These are phyloP conservation scores for Microplitis demolitor DNA, from an alignment of 1,140 invertebrate genomes.

Conservation along the genomic window DNA sequence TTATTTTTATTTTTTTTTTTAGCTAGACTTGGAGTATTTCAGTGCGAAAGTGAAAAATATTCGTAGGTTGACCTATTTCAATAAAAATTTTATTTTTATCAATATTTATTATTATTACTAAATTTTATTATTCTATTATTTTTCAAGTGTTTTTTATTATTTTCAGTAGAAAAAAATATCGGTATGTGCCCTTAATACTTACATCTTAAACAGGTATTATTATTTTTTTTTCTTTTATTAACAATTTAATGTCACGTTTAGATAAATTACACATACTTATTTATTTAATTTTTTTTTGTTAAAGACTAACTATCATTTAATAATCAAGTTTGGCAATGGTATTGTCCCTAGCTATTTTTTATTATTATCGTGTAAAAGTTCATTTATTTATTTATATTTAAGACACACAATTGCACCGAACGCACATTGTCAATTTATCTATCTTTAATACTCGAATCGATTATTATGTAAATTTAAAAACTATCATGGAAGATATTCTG, in stretches of 20 bases:
- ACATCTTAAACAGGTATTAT: background rate
- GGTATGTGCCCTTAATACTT: conserved; percentile 4
- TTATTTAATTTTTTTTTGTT: conserved; percentile 21
- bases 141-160: background rate
- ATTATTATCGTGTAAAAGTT: conserved; percentile 42
- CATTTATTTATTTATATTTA: conserved; percentile 32
- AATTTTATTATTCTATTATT: background rate
- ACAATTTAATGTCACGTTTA: background rate
- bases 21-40: background rate
- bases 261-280: background rate
- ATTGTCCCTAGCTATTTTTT: conserved; percentile 59
- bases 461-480: conserved; percentile 29
- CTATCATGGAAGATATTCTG: conserved; percentile 44
- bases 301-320: conserved; percentile 50
- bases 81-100: background rate
- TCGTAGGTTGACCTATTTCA: background rate
- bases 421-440: conserved; percentile 29
- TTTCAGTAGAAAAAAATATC: conserved; percentile 14
- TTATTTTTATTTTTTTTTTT: background rate
- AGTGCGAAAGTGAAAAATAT: conserved; percentile 8
- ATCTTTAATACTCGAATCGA: conserved; percentile 26
- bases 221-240: background rate
- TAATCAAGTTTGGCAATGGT: conserved; percentile 61
- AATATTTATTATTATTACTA: background rate
- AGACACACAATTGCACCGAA: conserved; percentile 32